Evolutionary conservation across 2,888 invertebrate genomes (phyloP).

Genomic region (Diaperis boleti): DNA sequence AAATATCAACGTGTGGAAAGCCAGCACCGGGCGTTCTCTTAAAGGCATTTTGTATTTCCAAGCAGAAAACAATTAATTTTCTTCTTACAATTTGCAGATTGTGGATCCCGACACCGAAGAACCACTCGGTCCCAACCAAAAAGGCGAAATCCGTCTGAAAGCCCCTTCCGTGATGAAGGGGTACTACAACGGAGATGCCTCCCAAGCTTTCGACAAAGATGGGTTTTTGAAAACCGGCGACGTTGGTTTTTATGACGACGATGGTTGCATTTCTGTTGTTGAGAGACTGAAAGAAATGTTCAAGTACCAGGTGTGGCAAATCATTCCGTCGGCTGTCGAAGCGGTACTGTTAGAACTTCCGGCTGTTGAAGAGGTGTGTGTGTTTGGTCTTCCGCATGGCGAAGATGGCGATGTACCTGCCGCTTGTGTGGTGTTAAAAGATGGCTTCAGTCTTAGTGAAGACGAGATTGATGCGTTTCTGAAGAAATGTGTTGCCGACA

Average conservation of each 20-base stretch:
- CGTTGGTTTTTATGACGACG: constrained; percentile 55
- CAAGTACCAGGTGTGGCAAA: constrained; percentile 54
- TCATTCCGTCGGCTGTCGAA: constrained; percentile 58
- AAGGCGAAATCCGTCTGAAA: constrained; percentile 69
- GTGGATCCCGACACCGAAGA: constrained; percentile 18
- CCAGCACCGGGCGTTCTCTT: constrained; percentile 18
- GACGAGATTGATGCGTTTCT: constrained; percentile 37
- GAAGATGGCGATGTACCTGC: constrained; percentile 52
- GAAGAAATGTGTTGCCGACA: constrained; percentile 36
- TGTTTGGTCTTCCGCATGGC: constrained; percentile 53
- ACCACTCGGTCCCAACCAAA: constrained; percentile 63
- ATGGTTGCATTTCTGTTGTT: constrained; percentile 53
- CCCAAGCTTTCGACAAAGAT: constrained; percentile 49
- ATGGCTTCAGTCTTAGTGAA: neutral
- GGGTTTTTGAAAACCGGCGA: constrained; percentile 57
- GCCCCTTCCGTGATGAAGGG: constrained; percentile 57
- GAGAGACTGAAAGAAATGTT: constrained; percentile 57
- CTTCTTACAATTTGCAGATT: constrained; percentile 5
- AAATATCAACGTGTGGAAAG: constrained; percentile 38
- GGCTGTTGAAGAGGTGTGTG: constrained; percentile 52
- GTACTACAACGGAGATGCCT: constrained; percentile 59
- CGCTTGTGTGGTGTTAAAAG: constrained; percentile 43
- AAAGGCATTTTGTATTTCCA: constrained; percentile 37
- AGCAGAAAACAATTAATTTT: too few relatives aligned
- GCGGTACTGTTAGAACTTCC: constrained; percentile 51